Evolutionary conservation across 2,113 vertebrate genomes (phyloP).

Genomic region (Mus musculus): DNA sequence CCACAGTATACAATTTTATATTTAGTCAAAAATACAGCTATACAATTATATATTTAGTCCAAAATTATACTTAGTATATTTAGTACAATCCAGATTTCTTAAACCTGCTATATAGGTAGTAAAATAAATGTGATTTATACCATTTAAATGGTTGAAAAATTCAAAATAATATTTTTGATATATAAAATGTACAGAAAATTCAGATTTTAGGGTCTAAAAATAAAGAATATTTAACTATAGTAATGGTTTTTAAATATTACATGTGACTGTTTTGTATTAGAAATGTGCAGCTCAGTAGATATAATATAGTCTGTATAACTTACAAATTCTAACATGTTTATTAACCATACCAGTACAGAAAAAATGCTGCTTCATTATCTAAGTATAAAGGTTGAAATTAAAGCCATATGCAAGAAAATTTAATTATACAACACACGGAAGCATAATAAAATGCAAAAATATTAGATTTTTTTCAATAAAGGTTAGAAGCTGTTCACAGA

Average conservation of each 20-base stretch:
- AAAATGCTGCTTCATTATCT: background rate
- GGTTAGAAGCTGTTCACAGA: background rate
- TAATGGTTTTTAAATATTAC: background rate
- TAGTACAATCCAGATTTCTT: background rate
- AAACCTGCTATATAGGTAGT: background rate
- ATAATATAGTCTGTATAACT: background rate
- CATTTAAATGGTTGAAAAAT: background rate
- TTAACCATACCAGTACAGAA: background rate
- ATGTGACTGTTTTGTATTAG: background rate
- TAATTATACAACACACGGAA: background rate
- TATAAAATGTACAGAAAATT: background rate
- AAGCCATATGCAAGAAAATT: background rate
- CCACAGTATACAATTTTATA: background rate
- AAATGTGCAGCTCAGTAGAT: background rate
- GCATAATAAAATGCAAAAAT: background rate
- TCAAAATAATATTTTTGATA: slow-evolving; percentile 6
- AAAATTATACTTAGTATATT: background rate
- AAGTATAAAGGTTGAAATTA: background rate
- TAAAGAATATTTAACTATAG: background rate
- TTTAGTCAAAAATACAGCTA: background rate
- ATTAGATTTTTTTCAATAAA: background rate
- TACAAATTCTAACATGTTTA: background rate
- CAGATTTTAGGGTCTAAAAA: background rate
- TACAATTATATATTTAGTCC: background rate
- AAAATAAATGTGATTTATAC: background rate